Evolutionary conservation across 1,140 invertebrate genomes (phyloP), one percentile per base, ranked within the genome.

Genomic region (Drosophila kanapiae): DNA sequence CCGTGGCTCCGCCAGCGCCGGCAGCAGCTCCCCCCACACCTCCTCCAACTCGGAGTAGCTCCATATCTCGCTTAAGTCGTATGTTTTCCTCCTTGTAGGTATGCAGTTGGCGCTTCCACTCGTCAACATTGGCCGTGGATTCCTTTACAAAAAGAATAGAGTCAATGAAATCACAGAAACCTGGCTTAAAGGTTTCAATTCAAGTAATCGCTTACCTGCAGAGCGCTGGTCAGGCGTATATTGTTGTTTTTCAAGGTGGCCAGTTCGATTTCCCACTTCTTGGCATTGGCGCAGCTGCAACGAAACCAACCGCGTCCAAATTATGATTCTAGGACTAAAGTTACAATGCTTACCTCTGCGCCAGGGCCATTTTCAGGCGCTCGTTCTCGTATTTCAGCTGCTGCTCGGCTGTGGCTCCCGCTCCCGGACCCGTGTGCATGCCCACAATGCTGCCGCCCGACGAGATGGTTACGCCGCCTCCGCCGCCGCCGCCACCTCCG

Each of bases 381-480:
- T 99, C 98, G 93, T 99, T 99, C 94, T 99, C 98, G 94, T 99
- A 99, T 93, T 99, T 98, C 38, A 99, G 94, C 93, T 99, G 98
- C 91, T 97, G 96, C 92, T 99, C 98, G 8, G 95, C 94, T 38
- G 94, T 94, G 31, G 92, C 92, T 8, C 83, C 91, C 42, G 82
- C 85, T 38, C 92, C 91, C 1, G 82, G 88, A 6, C 91, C 90
- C 43, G 91, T 91, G 47, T 93, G 82, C 77, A 92, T 91, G 43
- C 88, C 88, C 18, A 92, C 81, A 72, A 92, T 82, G 74, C 81
- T 82, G 18, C 91, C 83, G 27, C 91, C 91, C 0, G 91, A 88
- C 16, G 80, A 87, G 18, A 92, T 92, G 71, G 84, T 91, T 10
- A 92, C 77, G 35, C 74, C 82, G 5, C 23, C 23, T 23, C 78